Conservation (phyloP, 2,113 vertebrate species). For the Erythrocercus mccallii region DNA sequence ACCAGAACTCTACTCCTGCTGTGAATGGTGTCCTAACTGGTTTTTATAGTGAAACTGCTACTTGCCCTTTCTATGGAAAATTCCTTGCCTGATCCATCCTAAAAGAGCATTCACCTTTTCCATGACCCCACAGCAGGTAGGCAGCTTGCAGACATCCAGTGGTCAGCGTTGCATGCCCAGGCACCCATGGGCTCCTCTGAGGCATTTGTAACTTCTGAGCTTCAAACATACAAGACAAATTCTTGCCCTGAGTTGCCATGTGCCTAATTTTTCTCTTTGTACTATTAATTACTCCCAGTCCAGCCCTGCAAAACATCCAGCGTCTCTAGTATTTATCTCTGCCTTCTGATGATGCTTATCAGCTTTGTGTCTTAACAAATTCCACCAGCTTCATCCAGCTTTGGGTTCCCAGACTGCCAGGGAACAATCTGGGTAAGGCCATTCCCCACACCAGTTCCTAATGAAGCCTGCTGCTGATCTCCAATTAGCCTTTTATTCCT, state of each 20-base stretch:
- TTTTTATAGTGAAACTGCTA: neutral
- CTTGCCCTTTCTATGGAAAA: neutral
- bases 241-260: neutral
- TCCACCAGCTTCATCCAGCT: neutral
- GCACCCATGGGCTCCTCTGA: neutral
- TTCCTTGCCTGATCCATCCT: neutral
- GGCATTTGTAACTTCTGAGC: neutral
- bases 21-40: neutral
- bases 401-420: neutral
- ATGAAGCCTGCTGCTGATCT: neutral
- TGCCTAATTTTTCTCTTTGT: neutral
- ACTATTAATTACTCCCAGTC: neutral
- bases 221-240: neutral
- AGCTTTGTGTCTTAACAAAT: neutral
- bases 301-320: neutral
- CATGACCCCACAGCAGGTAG: neutral
- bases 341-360: conserved; percentile 12
- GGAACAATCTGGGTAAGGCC: neutral
- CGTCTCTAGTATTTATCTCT: neutral
- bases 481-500: conserved; percentile 6
- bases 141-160: neutral
- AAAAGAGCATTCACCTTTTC: neutral
- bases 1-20: neutral
- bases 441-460: neutral
- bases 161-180: neutral